Evolutionary conservation across 92 coral and sea anemone species (phyloP), one percentile per base, ranked within the genome.

Genomic region (Desmophyllum pertusum): DNA sequence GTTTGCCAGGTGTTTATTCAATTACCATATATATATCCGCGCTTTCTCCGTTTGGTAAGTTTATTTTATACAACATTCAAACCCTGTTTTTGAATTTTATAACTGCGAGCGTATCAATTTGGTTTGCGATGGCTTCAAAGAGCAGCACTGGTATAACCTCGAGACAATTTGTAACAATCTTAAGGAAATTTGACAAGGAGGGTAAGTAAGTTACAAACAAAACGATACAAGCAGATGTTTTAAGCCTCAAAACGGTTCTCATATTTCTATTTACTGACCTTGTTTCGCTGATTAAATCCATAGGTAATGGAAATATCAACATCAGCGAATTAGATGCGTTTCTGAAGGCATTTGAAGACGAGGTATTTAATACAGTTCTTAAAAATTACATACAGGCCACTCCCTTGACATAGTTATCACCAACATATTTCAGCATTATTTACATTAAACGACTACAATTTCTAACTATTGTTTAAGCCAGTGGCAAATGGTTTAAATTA

Each of bases 111-210:
- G 15, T 18, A 14, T 67, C 18, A 23, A 27, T 50, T 38, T 36
- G 19, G 75, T 19, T 6, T 45, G 18, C 13, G 27, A 82, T 82
- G 86, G 72, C 86, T 40, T 70, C 70, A 27, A 70, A 70, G 15
- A 39, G 27, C 55, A 30, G 31, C 55, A 19, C 19, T 0, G 18
- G 53, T 15, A 70, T 81, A 50, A 70, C 85, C 5, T 71, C 69
- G 23, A 55, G 42, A 36, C 71, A 82, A 19, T 82, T 82, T 57
- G 59, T 82, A 21, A 55, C 64, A 39, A 82, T 82, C 25, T 30
- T 55, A 42, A 82, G 72, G 72, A 71, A 18, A 35, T 82, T 82
- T 41, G 86, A 82, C 61, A 72, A 82, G 55, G 59, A 82, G 14
- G 86, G 86, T 82, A 21, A 82, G 78, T n/a, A 9, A 51, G 41